These are phyloP conservation scores for Anhinga anhinga DNA, from an alignment of 2,113 vertebrate genomes.

Conservation along the genomic window DNA sequence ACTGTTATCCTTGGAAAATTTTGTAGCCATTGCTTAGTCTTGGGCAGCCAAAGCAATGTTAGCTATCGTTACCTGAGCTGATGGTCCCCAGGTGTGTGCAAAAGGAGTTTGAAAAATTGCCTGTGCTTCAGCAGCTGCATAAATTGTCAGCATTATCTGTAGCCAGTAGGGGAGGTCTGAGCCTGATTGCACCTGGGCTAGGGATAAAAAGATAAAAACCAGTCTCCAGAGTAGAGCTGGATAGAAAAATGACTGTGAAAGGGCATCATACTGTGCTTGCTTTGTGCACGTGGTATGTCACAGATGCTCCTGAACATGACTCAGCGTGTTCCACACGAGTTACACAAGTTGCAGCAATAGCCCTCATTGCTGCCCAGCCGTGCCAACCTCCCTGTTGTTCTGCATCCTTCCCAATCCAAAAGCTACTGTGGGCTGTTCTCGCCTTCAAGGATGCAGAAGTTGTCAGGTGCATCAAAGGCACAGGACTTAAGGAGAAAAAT, in stretches of 20 bases:
- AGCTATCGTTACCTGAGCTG: constrained; percentile 2
- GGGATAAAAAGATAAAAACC: constrained; percentile 24
- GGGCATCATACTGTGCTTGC: not conserved
- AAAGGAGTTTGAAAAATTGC: constrained; percentile 40
- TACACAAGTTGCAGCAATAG: not conserved
- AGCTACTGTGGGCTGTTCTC: not conserved
- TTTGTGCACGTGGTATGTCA: not conserved
- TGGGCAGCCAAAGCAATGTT: not conserved
- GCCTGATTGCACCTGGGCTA: not conserved
- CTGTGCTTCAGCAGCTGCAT: constrained; percentile 20
- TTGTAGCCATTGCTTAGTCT: not conserved
- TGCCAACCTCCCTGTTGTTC: not conserved
- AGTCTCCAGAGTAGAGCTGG: not conserved
- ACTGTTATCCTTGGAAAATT: not conserved
- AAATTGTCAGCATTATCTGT: not conserved
- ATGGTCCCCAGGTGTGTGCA: constrained; percentile 4
- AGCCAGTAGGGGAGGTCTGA: not conserved
- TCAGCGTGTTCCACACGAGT: not conserved
- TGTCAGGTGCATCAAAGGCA: constrained; percentile 12
- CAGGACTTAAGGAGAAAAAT: not conserved
- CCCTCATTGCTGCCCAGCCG: not conserved
- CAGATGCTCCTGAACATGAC: not conserved
- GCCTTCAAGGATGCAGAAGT: not conserved
- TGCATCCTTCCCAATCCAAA: not conserved
- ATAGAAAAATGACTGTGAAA: not conserved